phyloP scores from a whole-genome alignment of 37 sponge, comb jelly and placozoan species.

The Hexactinellida sp. region DNA sequence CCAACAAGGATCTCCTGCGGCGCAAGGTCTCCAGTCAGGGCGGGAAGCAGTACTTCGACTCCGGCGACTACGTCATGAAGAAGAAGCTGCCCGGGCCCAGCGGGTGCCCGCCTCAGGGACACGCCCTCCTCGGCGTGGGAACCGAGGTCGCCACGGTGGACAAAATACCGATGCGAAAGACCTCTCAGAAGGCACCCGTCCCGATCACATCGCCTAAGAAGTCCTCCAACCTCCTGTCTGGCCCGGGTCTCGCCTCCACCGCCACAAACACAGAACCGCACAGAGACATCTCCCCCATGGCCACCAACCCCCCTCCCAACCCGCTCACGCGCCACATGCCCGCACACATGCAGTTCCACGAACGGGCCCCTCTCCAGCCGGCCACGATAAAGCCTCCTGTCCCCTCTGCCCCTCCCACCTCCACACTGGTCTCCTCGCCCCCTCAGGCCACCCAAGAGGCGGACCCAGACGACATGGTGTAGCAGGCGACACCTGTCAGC shows the following conservation, averaged over 20 bases:
- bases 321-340: conserved; percentile 13
- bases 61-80: conserved; percentile 56
- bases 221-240: neutral
- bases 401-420: neutral
- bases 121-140: neutral
- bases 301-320: neutral
- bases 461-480: conserved; percentile 1
- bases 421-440: neutral
- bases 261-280: neutral
- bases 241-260: neutral
- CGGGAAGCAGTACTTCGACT: conserved; percentile 75
- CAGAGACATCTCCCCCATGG: neutral
- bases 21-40: conserved; percentile 19
- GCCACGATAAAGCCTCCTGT: neutral
- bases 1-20: neutral
- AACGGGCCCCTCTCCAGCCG: neutral
- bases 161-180: neutral
- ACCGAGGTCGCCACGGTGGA: conserved; percentile 8
- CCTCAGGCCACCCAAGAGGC: neutral
- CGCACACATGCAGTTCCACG: neutral
- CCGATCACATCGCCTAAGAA: neutral
- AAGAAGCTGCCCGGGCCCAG: neutral
- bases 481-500: neutral
- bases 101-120: neutral
- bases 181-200: neutral